Conservation (phyloP, 2,797 vertebrate species). For the Acanthiza pusilla region DNA sequence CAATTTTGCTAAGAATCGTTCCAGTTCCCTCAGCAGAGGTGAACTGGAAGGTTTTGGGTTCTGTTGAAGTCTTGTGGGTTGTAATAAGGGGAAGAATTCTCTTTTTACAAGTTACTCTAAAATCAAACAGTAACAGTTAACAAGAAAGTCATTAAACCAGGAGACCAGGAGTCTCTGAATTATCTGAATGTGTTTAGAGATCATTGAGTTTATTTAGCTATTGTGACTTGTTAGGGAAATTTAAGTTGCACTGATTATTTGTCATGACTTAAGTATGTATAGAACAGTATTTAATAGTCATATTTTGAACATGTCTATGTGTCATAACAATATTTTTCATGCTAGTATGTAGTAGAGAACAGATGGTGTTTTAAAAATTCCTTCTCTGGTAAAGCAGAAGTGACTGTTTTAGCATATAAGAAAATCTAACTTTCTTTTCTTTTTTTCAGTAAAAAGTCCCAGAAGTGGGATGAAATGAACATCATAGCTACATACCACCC, state of each 20-base stretch:
- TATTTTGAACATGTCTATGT: background rate
- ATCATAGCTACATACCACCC: slow-evolving; percentile 98
- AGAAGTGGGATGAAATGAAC: slow-evolving; percentile 99
- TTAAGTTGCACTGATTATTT: background rate
- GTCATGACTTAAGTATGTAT: background rate
- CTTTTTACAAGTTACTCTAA: background rate
- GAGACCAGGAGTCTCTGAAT: background rate
- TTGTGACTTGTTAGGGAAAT: background rate
- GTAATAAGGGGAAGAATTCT: background rate
- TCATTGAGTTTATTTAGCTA: background rate
- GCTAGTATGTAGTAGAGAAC: background rate
- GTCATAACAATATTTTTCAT: background rate
- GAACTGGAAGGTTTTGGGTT: background rate
- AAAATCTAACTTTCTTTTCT: background rate
- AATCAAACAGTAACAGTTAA: background rate
- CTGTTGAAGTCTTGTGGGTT: background rate
- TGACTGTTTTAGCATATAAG: background rate
- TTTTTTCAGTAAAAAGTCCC: slow-evolving; percentile 90
- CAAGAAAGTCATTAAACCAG: background rate
- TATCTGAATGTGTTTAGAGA: background rate
- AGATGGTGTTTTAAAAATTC: background rate
- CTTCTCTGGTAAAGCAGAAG: background rate
- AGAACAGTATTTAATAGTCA: background rate
- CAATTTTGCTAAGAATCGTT: background rate
- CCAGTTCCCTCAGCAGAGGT: background rate